Base-by-base conservation (phyloP, 2,888 invertebrate species). In the Ptychoptera contaminata region DNA sequence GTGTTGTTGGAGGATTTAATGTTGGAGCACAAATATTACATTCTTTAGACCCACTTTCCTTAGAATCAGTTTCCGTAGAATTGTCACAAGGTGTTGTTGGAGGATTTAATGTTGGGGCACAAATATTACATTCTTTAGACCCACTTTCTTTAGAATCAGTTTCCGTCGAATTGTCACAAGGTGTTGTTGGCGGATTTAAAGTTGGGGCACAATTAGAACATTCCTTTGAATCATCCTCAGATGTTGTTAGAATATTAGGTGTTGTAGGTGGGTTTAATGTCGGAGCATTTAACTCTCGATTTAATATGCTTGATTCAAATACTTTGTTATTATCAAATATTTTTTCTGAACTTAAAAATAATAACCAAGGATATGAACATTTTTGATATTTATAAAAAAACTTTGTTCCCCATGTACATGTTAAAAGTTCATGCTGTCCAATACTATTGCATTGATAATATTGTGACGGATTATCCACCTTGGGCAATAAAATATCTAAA, bases 401-500 rank as follows among this genome's bases (percentile, higher is more conserved):
- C 11, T 39, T 23, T 36, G 12, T 36, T 15, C 41, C 45, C n/a
- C 8, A 9, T 5, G 41, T 14, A 12, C 45, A 45, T 1, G 15
- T 8, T 7, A 23, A 12, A 2, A 36, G 30, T 15, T 16, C 37
- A 16, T 16, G 40, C 15, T 35, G n/a, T 16, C 45, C 45, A n/a
- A 45, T 37, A 23, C 30, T 23, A 10, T 29, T 45, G 30, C 45
- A 45, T 23, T 14, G 32, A n/a, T 36, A 45, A 37, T 23, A 45
- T 14, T 29, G 16, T 14, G 12, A 10, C 2, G 16, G 10, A 41
- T 37, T 11, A 15, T 15, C 16, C 23, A 11, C 15, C 36, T 45
- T 35, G 9, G 45, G 37, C 40, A 34, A 40, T 10, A 40, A 40
- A 23, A 16, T 40, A 10, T 29, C 5, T 30, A 40, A 40, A n/a